Evolutionary conservation across 2,888 invertebrate genomes (phyloP), one percentile per base, ranked within the genome.

Genomic region (Stenurella melanura): DNA sequence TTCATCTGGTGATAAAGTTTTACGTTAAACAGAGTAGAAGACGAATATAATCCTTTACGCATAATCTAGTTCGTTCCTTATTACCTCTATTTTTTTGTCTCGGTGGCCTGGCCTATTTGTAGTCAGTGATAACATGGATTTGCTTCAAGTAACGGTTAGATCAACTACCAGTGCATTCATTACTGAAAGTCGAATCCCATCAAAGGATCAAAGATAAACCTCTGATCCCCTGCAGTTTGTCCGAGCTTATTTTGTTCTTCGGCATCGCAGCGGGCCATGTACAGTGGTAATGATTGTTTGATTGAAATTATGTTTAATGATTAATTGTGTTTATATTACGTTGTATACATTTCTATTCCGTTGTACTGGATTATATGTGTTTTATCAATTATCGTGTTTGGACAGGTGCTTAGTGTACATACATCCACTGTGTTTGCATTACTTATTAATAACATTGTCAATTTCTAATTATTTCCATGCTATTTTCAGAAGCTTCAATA

Each of bases 391-490:
- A 81, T 75, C 76, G 77, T 81, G 80, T 83, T 83, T 83, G 74
- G 77, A 83, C 82, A 83, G 82, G 82, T 83, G 82, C 78, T 75
- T 69, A 76, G 75, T 80, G 80, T 82, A 82, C 63, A 38, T 80
- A 82, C 63, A 38, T 80, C 73, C 75, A 76, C 73, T 75, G 72
- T 81, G 80, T 82, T 82, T 82, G 78, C 75, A 77, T 74, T 74
- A 75, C 78, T 85, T 85, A 87, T 87, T 85, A 86, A 86, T 87
- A 86, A 87, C 85, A 83, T 83, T 83, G 85, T 86, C 80, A 78
- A 80, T 80, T 81, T 76, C 78, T 70, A 70, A 70, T 70, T 70
- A 70, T 70, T 70, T 70, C 42, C 42, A 64, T 38, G 34, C 34
- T 64, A 42, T 64, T 64, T 64, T 70, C 70, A 70, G 60, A 69